Conservation (phyloP, 2,797 vertebrate species). For the Esox lucius region DNA sequence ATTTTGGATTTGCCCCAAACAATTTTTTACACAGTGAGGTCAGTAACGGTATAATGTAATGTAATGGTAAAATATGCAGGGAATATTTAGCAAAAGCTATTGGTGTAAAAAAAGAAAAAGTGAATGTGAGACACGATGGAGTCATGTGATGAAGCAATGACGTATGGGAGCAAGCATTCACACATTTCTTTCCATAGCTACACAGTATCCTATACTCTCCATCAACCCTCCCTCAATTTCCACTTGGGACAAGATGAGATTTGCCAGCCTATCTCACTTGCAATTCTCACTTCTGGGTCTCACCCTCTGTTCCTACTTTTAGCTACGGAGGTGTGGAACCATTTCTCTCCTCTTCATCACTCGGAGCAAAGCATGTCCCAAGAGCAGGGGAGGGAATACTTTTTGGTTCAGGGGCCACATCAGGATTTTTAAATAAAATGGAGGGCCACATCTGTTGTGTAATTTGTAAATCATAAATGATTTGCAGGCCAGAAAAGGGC, state of each 20-base stretch:
- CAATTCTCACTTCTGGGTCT: background rate
- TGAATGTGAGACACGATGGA: background rate
- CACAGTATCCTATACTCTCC: too few species aligned
- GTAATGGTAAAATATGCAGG: background rate
- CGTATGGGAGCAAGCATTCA: background rate
- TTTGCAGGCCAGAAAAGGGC: too few species aligned
- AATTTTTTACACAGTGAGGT: too few species aligned
- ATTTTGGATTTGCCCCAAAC: too few species aligned
- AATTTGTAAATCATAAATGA: too few species aligned
- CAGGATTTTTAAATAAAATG: too few species aligned
- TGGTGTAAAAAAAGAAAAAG: background rate
- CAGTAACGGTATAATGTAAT: background rate
- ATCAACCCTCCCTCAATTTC: background rate
- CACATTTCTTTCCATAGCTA: too few species aligned
- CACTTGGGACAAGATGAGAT: background rate
- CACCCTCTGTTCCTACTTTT: background rate
- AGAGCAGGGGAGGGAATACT: background rate
- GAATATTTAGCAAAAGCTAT: background rate
- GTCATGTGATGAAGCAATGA: background rate
- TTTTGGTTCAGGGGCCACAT: too few species aligned
- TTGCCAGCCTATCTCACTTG: background rate
- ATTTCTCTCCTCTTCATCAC: constrained; percentile 1
- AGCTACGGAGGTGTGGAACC: background rate
- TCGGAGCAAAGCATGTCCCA: background rate
- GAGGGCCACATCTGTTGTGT: too few species aligned